Conservation (phyloP, 2,797 vertebrate genomes). For the Sternotherus odoratus region DNA sequence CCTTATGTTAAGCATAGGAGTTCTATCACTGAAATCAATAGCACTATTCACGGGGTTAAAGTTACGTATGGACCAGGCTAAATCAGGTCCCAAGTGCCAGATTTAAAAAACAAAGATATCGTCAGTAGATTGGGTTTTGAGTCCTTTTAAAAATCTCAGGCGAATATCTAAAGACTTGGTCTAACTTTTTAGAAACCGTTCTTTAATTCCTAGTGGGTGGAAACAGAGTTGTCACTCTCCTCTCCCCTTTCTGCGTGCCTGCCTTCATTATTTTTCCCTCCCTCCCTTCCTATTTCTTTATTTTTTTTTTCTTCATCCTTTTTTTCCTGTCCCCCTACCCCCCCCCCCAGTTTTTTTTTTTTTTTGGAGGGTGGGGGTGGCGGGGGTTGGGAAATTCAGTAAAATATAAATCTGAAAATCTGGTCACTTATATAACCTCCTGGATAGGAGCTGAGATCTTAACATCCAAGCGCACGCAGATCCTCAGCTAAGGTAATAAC, state of each 20-base stretch:
- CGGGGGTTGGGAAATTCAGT: not conserved
- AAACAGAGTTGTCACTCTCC: not conserved
- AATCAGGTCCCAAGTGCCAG: not conserved
- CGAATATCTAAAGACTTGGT: not conserved
- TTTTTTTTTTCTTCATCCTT: too few species aligned
- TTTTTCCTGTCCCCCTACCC: not conserved
- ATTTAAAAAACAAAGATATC: not conserved
- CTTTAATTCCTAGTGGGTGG: not conserved
- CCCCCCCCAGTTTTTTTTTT: not conserved
- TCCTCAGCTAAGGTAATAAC: not conserved
- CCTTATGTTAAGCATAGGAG: not conserved
- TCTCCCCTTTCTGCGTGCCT: not conserved
- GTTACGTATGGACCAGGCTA: not conserved
- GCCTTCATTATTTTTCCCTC: not conserved
- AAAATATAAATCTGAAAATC: not conserved
- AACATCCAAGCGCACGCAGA: not conserved
- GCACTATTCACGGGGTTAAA: not conserved
- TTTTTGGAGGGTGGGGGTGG: too few species aligned
- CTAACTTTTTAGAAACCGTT: not conserved
- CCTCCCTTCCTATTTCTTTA: not conserved
- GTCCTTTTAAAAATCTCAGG: not conserved
- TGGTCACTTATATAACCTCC: not conserved
- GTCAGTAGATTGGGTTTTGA: not conserved
- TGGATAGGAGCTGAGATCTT: not conserved
- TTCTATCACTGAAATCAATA: not conserved